Conservation (phyloP, 1,140 invertebrate genomes). For the Papilio glaucus region DNA sequence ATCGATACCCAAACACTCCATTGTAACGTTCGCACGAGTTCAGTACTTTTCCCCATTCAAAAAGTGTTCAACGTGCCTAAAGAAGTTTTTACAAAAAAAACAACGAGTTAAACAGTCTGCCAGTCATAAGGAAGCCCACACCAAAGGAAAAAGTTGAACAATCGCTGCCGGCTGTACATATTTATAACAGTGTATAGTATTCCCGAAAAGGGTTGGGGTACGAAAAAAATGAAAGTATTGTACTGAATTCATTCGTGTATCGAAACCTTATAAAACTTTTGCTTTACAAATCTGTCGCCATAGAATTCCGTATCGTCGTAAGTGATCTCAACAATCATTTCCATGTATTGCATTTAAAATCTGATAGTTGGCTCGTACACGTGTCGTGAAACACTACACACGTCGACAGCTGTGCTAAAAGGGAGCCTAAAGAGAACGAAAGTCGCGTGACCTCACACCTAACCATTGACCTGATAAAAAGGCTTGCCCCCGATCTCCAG, state of each 20-base stretch:
- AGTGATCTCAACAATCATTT: not conserved
- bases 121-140: not conserved
- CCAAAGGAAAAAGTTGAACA: not conserved
- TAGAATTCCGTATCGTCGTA: not conserved
- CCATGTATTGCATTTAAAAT: not conserved
- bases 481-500: slow-evolving; percentile 49
- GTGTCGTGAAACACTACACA: not conserved
- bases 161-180: not conserved
- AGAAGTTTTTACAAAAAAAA: too few species aligned
- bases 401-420: not conserved
- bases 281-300: not conserved
- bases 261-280: not conserved
- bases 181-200: not conserved
- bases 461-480: slow-evolving; percentile 66
- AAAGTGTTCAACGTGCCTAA: too few species aligned
- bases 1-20: too few species aligned
- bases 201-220: not conserved
- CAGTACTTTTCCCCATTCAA: too few species aligned
- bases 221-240: not conserved
- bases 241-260: slow-evolving; percentile 7
- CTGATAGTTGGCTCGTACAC: not conserved
- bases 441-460: slow-evolving; percentile 58
- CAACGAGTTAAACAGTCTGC: not conserved
- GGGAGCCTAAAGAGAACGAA: slow-evolving; percentile 29
- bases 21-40: too few species aligned